A percentile compares a stretch with the other conserved stretches of the same genome.
phyloP scores from a whole-genome alignment of 2,797 vertebrate species.

The Hydrolagus colliei region DNA sequence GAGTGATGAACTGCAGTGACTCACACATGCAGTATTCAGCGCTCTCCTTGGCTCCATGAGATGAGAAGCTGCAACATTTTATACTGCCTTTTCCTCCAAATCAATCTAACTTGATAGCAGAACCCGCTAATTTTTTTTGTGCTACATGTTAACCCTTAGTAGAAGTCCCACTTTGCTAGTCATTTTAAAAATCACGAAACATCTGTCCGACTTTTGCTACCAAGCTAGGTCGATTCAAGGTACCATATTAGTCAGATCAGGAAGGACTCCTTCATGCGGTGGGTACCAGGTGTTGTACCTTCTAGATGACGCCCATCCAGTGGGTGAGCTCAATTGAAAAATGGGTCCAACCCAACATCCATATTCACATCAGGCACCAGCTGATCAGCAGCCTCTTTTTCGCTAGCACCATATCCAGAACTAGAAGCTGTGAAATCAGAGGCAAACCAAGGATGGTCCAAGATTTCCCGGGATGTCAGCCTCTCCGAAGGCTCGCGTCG shows the following conservation, averaged over 20 bases:
- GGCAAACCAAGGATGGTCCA: constrained; percentile 94
- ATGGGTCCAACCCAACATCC: constrained; percentile 94
- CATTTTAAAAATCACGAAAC: constrained; percentile 14
- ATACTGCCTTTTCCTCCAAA: constrained; percentile 59
- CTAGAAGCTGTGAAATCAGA: constrained; percentile 68
- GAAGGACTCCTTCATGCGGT: constrained; percentile 68
- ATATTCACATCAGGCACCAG: constrained; percentile 94
- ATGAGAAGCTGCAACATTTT: constrained; percentile 54
- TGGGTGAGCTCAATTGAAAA: constrained; percentile 85
- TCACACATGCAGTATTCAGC: constrained; percentile 50
- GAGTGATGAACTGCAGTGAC: constrained; percentile 60
- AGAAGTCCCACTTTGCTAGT: constrained; percentile 14
- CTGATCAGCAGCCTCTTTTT: constrained; percentile 84
- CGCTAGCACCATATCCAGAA: constrained; percentile 65
- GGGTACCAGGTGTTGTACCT: constrained; percentile 57
- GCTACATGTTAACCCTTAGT: constrained; percentile 54
- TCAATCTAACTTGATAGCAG: constrained; percentile 58
- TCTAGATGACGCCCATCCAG: constrained; percentile 50
- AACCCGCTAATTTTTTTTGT: constrained; percentile 44
- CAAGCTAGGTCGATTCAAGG: constrained; percentile 52
- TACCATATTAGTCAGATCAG: constrained; percentile 64
- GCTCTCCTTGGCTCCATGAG: constrained; percentile 64
- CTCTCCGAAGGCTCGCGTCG: constrained; percentile 90
- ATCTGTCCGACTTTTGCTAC: constrained; percentile 49
- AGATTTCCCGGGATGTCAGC: constrained; percentile 93